Conservation (phyloP, 1,140 invertebrate genomes). For the Pantala flavescens region DNA sequence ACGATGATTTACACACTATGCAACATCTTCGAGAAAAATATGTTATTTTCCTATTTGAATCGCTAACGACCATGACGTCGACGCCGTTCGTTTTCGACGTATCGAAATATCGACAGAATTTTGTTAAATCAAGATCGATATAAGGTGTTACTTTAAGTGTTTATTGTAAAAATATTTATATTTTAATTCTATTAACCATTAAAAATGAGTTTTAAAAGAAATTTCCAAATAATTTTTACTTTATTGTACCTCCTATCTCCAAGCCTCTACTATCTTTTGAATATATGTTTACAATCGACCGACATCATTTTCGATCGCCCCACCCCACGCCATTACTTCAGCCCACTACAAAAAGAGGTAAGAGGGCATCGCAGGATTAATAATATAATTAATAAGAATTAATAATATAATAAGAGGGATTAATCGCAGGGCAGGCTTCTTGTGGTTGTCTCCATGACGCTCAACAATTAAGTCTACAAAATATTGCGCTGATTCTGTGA, state of each 20-base stretch:
- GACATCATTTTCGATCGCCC: not conserved
- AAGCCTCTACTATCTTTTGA: not conserved
- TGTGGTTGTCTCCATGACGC: no score
- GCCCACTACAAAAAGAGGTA: not conserved
- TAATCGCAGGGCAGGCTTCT: no score
- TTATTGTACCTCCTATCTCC: not conserved
- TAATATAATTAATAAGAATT: no score
- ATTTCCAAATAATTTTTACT: not conserved
- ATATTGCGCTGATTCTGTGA: no score
- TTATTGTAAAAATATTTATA: no score
- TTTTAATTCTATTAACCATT: no score
- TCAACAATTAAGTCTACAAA: no score
- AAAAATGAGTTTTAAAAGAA: not conserved
- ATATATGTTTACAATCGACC: not conserved
- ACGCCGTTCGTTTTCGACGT: not conserved
- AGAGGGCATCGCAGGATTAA: no score
- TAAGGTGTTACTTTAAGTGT: not conserved
- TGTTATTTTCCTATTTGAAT: slow-evolving; percentile 4
- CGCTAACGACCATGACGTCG: not conserved
- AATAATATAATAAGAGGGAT: no score
- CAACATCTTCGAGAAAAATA: not conserved
- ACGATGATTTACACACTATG: not conserved
- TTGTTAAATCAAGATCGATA: not conserved
- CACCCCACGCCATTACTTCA: not conserved
- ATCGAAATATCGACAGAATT: not conserved